Evolutionary conservation across 2,888 invertebrate genomes (phyloP), one percentile per base, ranked within the genome.

Genomic region (Scaptomyza polygonia): DNA sequence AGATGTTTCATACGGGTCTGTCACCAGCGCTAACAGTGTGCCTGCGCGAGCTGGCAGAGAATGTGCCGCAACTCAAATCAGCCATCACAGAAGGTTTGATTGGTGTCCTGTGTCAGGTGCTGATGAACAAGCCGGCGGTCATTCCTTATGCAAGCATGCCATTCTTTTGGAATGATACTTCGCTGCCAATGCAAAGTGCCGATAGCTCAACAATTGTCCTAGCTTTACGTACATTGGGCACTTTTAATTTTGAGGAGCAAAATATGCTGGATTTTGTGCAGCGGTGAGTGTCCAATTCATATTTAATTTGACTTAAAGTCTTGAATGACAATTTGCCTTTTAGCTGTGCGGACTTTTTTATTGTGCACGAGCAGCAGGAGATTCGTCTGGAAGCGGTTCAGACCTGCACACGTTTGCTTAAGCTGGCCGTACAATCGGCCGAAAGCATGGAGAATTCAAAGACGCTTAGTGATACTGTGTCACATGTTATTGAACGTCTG

Each of bases 61-160:
- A 96, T 89, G 95, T 99, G 45, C 98, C 99, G 0, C 93, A 95
- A 48, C 93, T 99, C 14, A 97, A 97, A 91, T 94, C 94, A 52
- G 96, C 97, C 89, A 98, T 99, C 86, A 98, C 98, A 48, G 96
- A 98, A 88, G 98, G 99, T 0, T 93, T 99, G 25, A 93, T 99
- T 58, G 96, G 96, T 86, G 97, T 98, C 94, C 92, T 99, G 5
- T 98, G 97, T 2, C 94, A 97, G 85, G 96, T 97, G 49, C 92
- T 99, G 56, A 96, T 98, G 94, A 97, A 97, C 85, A 96, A 96
- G 89, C 96, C 96, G 0, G 93, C 96, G 55, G 92, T 95, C 36
- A 96, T 97, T 91, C 85, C 88, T 0, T 90, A 90, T 42, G 75
- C 73, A 12, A 96, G 96, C 4, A 75, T 89, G 51, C 90, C 92